These are phyloP conservation scores for Aphidius gifuensis DNA, from an alignment of 1,140 invertebrate genomes.

Conservation along the genomic window DNA sequence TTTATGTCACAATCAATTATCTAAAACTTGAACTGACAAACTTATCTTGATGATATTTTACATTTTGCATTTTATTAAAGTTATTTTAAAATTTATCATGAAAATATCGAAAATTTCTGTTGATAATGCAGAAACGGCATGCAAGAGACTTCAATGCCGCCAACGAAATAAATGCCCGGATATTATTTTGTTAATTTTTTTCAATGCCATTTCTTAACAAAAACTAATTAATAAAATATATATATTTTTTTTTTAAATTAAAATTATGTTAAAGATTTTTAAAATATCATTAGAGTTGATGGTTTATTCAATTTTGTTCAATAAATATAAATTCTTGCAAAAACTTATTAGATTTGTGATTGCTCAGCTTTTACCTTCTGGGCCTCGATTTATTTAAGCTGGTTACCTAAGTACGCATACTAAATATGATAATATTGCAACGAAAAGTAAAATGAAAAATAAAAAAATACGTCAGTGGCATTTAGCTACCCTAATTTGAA, in stretches of 20 bases:
- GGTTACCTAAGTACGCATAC: slow-evolving; percentile 55
- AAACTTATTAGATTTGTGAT: slow-evolving; percentile 54
- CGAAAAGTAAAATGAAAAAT: slow-evolving; percentile 24
- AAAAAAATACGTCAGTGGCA: slow-evolving; percentile 52
- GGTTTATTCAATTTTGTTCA: too few species aligned
- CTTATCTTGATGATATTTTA: slow-evolving; percentile 6
- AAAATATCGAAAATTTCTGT: slow-evolving; percentile 7
- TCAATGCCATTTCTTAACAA: too few species aligned
- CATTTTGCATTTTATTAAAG: background rate
- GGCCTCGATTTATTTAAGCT: slow-evolving; percentile 53
- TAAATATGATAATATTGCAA: slow-evolving; percentile 58
- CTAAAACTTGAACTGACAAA: slow-evolving; percentile 1
- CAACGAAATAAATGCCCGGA: slow-evolving; percentile 1
- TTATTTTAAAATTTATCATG: background rate
- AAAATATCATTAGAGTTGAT: too few species aligned
- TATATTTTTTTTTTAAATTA: too few species aligned
- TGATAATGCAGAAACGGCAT: slow-evolving; percentile 23
- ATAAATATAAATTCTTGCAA: slow-evolving; percentile 3
- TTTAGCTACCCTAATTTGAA: slow-evolving; percentile 55
- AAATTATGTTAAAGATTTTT: too few species aligned
- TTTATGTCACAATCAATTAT: slow-evolving; percentile 6
- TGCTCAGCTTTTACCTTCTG: slow-evolving; percentile 36
- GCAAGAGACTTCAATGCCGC: slow-evolving; percentile 47
- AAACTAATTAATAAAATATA: too few species aligned
- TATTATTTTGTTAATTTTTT: too few species aligned